A percentile compares a stretch with the other conserved stretches of the same genome.
Evolutionary conservation across 2,113 vertebrate species (phyloP).

Genomic region (Corydoras sp.): DNA sequence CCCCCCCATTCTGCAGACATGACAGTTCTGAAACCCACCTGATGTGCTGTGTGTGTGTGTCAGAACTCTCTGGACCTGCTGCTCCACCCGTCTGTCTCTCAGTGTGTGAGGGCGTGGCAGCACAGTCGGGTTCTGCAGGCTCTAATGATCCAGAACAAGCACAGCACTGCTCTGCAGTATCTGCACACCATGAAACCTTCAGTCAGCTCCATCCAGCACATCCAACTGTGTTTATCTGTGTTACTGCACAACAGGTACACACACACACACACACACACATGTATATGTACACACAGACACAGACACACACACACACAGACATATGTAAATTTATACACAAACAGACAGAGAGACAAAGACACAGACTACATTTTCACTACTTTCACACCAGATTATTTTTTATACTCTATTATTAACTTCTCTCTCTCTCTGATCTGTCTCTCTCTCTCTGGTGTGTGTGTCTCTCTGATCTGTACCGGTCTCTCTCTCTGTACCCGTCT

Average conservation of each 20-base stretch:
- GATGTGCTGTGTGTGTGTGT: background rate
- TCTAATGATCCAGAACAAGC: constrained; percentile 85
- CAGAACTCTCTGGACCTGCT: constrained; percentile 85
- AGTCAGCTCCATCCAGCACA: constrained; percentile 65
- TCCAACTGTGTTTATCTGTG: constrained; percentile 81
- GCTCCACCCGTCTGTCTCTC: constrained; percentile 80
- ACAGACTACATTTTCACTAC: too few relatives aligned
- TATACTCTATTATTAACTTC: too few relatives aligned
- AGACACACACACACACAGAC: too few relatives aligned
- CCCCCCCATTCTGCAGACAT: too few relatives aligned
- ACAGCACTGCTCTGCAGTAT: constrained; percentile 78
- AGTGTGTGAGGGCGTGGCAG: constrained; percentile 77
- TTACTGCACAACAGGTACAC: constrained; percentile 82
- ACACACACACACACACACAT: constrained; percentile 5
- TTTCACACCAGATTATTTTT: too few relatives aligned
- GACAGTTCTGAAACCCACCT: too few relatives aligned
- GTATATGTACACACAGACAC: constrained; percentile 54
- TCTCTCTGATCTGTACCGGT: background rate
- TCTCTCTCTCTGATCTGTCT: too few relatives aligned
- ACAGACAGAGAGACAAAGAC: too few relatives aligned
- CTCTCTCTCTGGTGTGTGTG: too few relatives aligned
- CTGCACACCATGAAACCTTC: constrained; percentile 78
- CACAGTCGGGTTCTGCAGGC: constrained; percentile 79
- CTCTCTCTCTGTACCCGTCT: background rate
- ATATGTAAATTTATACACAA: background rate